Base-by-base conservation (phyloP, 2,797 vertebrate genomes). In the Molossus molossus region DNA sequence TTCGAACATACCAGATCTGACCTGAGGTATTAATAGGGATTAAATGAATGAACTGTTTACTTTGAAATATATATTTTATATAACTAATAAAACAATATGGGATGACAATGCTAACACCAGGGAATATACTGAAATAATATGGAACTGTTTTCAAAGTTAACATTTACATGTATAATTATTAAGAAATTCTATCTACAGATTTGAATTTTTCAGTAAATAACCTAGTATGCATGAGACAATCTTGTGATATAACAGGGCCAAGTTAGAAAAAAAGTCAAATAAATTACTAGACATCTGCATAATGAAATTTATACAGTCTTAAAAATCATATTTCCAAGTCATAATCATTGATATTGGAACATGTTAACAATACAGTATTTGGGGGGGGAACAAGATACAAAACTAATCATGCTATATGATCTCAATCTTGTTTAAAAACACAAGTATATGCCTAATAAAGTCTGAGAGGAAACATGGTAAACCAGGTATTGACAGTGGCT, bases 111-210 rank as follows among this genome's bases (percentile, higher is more conserved):
- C 77, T 45, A 91, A 64, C 27, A 92, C 53, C 72, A 91, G 89
- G 55, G 27, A 79, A 72, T 53, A 21, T 67, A 82, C 3, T 87
- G 23, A 90, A 93, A 88, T 77, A 82, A 91, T 27, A 58, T 11
- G 11, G 23, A 92, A 60, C 50, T 94, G 5, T 37, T 96, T 37
- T 94, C 29, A 91, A 90, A 92, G 65, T 50, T 90, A 83, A 77
- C 23, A 53, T 90, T 87, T 67, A 86, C 23, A 48, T 75, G 53
- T 23, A 62, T 7, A 14, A 87, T 79, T 55, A 48, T 58, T 85
- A 94, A 64, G 79, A 97, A 89, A 92, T 76, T 86, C 76, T 93
- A 33, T 37, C 9, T 55, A 88, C 67, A 89, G 91, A 90, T 40
- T 40, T 7, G 2, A 18, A 73, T 70, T 80, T 92, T 90, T 87